Base-by-base conservation (phyloP, 2,888 invertebrate genomes). In the Cataglyphis cursor region DNA sequence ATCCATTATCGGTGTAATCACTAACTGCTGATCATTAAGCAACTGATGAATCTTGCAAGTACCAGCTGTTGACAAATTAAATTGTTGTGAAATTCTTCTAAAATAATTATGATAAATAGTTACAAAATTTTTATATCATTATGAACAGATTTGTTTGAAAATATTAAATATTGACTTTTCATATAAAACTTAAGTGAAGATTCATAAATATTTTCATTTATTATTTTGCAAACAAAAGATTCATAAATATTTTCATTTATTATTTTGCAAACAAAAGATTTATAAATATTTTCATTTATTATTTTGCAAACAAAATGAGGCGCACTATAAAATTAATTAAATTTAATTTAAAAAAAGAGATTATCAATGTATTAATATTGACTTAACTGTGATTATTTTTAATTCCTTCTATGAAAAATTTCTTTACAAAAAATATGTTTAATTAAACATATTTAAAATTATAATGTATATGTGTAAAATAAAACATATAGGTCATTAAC, bases 1-100 rank as follows among this genome's bases (percentile, higher is more conserved):
- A 76, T 51, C 75, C 12, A 28, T 51, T 6, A 54, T 76, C 51
- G 75, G 9, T 65, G 9, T 24, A 12, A 15, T 64, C 9, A 10
- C 24, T 48, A 21, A 38, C 64, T 48, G 12, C 12, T 38, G 4
- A 15, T 41, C 4, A 41, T 54, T 18, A 31, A 73, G 61, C 9
- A 38, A 21, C 61, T 38, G 18, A 41, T 4, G 41, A 51, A 10
- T 35, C 5, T 62, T 35, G 10, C n/a, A 21, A 8, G 12, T 61
- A 74, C 31, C 15, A 51, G 9, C 48, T n/a, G 48, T 31, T 31
- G n/a, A 15, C 8, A 76, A 12, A 51, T 35, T 28, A 28, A 28
- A 28, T 28, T 28, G 28, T 28, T 10, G 8, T 10, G 8, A 15
- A 51, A 24, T 28, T 57, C 0, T 57, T 24, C 18, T 57, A 0